These are phyloP conservation scores for Drosophila varians DNA, from an alignment of 1,140 invertebrate species.

Conservation along the genomic window DNA sequence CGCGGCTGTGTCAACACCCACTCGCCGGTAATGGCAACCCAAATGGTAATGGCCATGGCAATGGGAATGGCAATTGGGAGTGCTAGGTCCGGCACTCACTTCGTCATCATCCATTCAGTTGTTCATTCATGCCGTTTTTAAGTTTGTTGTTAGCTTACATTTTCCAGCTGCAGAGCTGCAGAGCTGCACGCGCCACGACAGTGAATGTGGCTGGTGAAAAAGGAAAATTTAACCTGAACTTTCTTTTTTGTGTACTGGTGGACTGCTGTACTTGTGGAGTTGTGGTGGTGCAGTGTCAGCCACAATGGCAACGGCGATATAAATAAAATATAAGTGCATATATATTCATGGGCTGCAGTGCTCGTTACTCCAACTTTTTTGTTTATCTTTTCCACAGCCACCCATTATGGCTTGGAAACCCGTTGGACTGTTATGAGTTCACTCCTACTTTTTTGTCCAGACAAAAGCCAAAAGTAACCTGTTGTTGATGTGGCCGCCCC, in stretches of 20 bases:
- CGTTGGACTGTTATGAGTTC: slow-evolving; percentile 65
- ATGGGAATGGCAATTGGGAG: slow-evolving; percentile 46
- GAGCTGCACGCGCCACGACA: slow-evolving; percentile 41
- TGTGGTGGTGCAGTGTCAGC: slow-evolving; percentile 26
- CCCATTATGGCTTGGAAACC: slow-evolving; percentile 59
- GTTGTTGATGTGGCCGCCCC: slow-evolving; percentile 52
- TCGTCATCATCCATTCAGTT: slow-evolving; percentile 44
- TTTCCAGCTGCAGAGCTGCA: slow-evolving; percentile 58
- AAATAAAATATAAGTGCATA: slow-evolving; percentile 70
- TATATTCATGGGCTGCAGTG: slow-evolving; percentile 23
- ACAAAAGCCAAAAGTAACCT: slow-evolving; percentile 51
- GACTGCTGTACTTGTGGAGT: slow-evolving; percentile 23
- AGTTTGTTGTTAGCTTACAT: slow-evolving; percentile 58
- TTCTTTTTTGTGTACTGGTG: slow-evolving; percentile 69
- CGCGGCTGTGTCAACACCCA: slow-evolving; percentile 51
- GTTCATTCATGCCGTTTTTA: slow-evolving; percentile 73
- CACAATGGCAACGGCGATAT: slow-evolving; percentile 62
- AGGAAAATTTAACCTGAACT: slow-evolving; percentile 78
- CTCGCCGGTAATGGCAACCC: slow-evolving; percentile 31
- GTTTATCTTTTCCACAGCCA: slow-evolving; percentile 20
- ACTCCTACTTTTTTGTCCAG: slow-evolving; percentile 52
- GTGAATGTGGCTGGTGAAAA: slow-evolving; percentile 74
- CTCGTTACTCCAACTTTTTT: slow-evolving; percentile 10
- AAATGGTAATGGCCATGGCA: slow-evolving; percentile 44
- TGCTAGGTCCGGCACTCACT: slow-evolving; percentile 58